phyloP scores from a whole-genome alignment of 1,140 invertebrate species.

The Agrilus planipennis region DNA sequence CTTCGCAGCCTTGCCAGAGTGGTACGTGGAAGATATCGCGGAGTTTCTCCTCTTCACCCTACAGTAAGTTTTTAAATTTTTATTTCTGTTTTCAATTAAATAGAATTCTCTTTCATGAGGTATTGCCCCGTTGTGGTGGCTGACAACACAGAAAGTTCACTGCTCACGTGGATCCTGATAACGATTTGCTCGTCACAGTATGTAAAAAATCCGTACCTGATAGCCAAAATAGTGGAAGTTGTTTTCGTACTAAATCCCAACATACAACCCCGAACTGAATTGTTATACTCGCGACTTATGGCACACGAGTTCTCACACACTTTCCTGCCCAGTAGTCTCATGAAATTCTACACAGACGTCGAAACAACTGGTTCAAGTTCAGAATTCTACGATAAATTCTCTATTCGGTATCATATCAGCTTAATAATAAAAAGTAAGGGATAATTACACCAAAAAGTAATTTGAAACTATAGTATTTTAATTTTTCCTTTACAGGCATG shows the following conservation, averaged over 20 bases:
- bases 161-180: conserved; percentile 80
- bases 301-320: conserved; percentile 75
- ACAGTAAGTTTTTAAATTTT: conserved; percentile 79
- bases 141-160: conserved; percentile 65
- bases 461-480: no score
- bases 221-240: conserved; percentile 90
- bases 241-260: conserved; percentile 84
- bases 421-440: conserved; percentile 87
- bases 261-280: conserved; percentile 54
- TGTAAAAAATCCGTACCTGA: conserved; percentile 91
- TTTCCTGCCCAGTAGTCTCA: conserved; percentile 73
- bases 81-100: background rate
- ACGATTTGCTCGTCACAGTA: conserved; percentile 81
- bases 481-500: conserved; percentile 20
- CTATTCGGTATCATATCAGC: conserved; percentile 94
- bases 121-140: conserved; percentile 63
- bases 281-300: conserved; percentile 50
- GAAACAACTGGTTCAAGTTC: conserved; percentile 94
- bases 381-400: conserved; percentile 99
- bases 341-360: conserved; percentile 98
- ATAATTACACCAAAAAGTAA: no score
- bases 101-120: conserved; percentile 30
- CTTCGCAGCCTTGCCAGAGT: conserved; percentile 87
- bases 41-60: conserved; percentile 87
- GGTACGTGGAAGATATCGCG: conserved; percentile 93